Conservation (phyloP, 1,140 invertebrate genomes). For the Choristoneura fumiferana region DNA sequence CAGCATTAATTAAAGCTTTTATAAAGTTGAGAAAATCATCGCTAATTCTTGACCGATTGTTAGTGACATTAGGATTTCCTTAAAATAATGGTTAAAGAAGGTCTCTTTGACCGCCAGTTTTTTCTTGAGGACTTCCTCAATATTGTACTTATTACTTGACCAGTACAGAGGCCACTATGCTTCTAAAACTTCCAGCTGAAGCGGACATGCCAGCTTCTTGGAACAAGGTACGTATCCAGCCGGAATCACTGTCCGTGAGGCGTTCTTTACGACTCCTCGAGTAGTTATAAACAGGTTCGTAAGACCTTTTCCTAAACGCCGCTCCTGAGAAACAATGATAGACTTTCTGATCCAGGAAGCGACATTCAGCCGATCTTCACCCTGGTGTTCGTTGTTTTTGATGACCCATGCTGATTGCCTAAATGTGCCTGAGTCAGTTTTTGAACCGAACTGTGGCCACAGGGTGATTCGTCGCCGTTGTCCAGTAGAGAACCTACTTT, state of each 20-base stretch:
- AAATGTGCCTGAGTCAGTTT: not conserved
- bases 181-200: not conserved
- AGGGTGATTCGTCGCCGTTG: conserved; percentile 9
- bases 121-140: conserved; percentile 2
- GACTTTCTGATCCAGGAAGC: not conserved
- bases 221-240: not conserved
- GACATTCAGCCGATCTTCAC: too few species aligned
- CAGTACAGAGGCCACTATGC: not conserved
- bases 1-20: too few species aligned
- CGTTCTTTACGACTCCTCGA: not conserved
- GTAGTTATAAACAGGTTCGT: not conserved
- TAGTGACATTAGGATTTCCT: not conserved
- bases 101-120: conserved; percentile 2
- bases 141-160: not conserved
- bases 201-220: not conserved
- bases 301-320: not conserved
- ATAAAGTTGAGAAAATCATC: too few species aligned
- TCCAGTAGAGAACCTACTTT: not conserved
- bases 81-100: not conserved
- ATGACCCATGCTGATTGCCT: not conserved
- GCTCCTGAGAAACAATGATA: not conserved
- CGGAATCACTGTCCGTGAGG: not conserved
- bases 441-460: too few species aligned
- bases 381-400: not conserved
- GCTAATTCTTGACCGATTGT: too few species aligned